Percentiles rank a stretch among this genome's conserved stretches.
phyloP scores from a whole-genome alignment of 2,797 vertebrate genomes.

The Garrulus glandarius region DNA sequence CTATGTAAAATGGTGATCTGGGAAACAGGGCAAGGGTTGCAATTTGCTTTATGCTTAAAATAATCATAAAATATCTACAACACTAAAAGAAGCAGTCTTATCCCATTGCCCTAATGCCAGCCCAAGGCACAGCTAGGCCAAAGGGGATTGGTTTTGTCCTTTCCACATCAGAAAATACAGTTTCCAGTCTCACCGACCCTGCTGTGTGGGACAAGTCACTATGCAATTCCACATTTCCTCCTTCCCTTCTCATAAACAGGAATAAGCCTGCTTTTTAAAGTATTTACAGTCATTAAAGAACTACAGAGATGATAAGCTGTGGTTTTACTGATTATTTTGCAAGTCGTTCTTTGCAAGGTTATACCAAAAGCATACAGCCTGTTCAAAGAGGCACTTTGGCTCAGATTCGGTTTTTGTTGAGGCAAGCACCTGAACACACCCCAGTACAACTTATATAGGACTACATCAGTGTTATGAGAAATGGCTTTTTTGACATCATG shows the following conservation, averaged over 20 bases:
- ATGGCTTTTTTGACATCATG: neutral
- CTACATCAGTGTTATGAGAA: neutral
- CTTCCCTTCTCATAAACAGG: neutral
- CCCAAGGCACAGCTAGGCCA: neutral
- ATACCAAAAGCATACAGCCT: neutral
- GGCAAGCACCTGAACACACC: neutral
- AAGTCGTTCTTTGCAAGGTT: neutral
- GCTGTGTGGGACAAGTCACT: neutral
- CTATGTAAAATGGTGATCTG: neutral
- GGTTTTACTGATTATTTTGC: neutral
- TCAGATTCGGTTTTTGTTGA: neutral
- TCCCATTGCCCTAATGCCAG: rapidly evolving
- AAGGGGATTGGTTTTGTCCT: neutral
- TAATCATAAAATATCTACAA: neutral
- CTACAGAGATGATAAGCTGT: neutral
- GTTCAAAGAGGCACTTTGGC: neutral
- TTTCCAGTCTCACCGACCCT: neutral
- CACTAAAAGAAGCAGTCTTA: neutral
- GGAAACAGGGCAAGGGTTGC: neutral
- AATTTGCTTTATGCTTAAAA: neutral
- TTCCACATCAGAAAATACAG: neutral
- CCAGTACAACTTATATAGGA: neutral
- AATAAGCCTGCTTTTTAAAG: neutral
- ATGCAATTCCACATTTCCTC: neutral
- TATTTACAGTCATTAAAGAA: neutral